Base-by-base conservation (phyloP, 2,888 invertebrate species). In the Ochropleura leucogaster region DNA sequence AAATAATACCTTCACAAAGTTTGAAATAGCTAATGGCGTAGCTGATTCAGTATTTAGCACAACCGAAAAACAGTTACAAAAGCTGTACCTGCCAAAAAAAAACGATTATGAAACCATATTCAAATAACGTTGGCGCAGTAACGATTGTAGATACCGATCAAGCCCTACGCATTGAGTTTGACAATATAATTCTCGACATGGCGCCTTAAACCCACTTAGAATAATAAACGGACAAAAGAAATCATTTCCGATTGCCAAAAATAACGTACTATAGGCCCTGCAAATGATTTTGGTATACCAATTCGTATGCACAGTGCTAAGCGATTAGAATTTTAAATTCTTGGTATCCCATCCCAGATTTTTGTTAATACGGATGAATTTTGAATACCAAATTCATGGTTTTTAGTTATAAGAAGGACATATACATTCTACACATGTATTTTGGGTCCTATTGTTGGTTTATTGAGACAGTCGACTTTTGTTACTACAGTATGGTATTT, bases 301-400 rank as follows among this genome's bases (percentile, higher is more conserved):
- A 91, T 94, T 92, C 86, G 87, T 88, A 94, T 94, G 88, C 94
- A 62, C 70, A 68, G 71, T 46, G 66, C 74, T 77, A 68, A 77
- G 71, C 79, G 83, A 89, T 90, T 90, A 88, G 87, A 92, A 92
- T 89, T 95, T 92, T 84, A 93, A 93, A 94, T 95, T 91, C 87
- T 66, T 73, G 65, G 79, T 88, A 87, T 86, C 84, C 80, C 88
- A 87, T 90, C 84, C 84, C 90, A 92, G 90, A 94, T 94, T 95
- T 95, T 94, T 89, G 93, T 93, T 93, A 94, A 94, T 94, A 92
- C 91, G 74, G 82, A 89, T 92, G 93, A 85, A 88, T 85, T 78
- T 74, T 71, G 95, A 95, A 95, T 95, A 94, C 92, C 70, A 89
- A 93, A 93, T 90, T 87, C 69, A 63, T 74, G 80, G 85, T 84